Evolutionary conservation across 2,113 vertebrate genomes (phyloP).

Genomic region (Neolamprologus fasciatus): DNA sequence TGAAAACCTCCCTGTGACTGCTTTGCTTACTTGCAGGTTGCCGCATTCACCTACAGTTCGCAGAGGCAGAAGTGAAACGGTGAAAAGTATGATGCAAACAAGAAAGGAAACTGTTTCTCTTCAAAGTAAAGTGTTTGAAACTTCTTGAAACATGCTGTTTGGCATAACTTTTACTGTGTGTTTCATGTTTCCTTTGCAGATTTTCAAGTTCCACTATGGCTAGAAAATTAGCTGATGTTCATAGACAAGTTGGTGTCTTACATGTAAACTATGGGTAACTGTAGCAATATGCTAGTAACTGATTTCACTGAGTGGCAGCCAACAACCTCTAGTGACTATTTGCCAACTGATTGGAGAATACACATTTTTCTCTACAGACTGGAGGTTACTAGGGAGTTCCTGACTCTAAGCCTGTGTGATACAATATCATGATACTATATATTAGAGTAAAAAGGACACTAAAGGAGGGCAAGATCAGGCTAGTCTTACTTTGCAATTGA

Average conservation of each 20-base stretch:
- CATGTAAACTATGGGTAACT: background rate
- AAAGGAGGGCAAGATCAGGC: background rate
- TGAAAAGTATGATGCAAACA: background rate
- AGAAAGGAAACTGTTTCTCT: background rate
- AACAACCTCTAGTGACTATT: background rate
- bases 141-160: background rate
- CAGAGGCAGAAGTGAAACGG: background rate
- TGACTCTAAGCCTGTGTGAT: background rate
- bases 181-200: background rate
- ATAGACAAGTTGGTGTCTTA: background rate
- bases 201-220: background rate
- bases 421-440: background rate
- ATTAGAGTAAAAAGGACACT: background rate
- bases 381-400: background rate
- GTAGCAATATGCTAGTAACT: background rate
- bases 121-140: background rate
- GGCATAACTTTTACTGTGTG: accelerated
- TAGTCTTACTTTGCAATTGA: background rate
- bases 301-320: background rate
- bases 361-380: background rate
- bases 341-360: background rate
- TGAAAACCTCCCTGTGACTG: background rate
- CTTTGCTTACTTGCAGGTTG: background rate
- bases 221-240: background rate
- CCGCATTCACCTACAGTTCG: background rate